These are phyloP conservation scores for Cyphomyrus discorhynchus DNA, from an alignment of 2,113 vertebrate genomes.

Conservation along the genomic window DNA sequence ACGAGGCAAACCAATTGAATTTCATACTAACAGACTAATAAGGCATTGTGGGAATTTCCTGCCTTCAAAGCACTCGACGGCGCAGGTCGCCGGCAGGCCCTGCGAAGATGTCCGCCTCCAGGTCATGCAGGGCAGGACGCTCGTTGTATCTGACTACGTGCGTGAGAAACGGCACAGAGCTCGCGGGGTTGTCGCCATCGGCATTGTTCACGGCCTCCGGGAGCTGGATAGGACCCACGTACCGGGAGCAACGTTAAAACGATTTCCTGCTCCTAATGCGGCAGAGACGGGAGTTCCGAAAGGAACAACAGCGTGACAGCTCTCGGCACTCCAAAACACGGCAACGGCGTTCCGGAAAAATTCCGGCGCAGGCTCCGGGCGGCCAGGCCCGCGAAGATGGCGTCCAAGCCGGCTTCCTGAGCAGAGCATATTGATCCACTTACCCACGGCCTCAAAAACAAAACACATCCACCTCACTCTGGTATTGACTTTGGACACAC, in stretches of 20 bases:
- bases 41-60: constrained; percentile 54
- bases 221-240: neutral
- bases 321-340: neutral
- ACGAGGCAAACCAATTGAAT: constrained; percentile 64
- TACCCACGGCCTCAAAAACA: constrained; percentile 44
- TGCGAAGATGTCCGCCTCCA: neutral
- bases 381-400: constrained; percentile 50
- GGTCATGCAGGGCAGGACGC: neutral
- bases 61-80: constrained; percentile 55
- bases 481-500: constrained; percentile 32
- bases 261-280: neutral
- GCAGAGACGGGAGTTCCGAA: neutral
- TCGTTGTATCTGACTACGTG: neutral
- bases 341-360: neutral
- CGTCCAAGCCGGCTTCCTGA: constrained; percentile 40
- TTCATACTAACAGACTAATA: constrained; percentile 64
- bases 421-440: constrained; percentile 62
- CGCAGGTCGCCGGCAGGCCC: neutral
- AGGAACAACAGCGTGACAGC: neutral
- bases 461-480: constrained; percentile 38
- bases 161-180: neutral
- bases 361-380: neutral
- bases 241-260: neutral
- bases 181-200: neutral
- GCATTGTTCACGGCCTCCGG: neutral